phyloP scores from a whole-genome alignment of 53 echinoderm and acorn worm species.

The Luidia sarsii region DNA sequence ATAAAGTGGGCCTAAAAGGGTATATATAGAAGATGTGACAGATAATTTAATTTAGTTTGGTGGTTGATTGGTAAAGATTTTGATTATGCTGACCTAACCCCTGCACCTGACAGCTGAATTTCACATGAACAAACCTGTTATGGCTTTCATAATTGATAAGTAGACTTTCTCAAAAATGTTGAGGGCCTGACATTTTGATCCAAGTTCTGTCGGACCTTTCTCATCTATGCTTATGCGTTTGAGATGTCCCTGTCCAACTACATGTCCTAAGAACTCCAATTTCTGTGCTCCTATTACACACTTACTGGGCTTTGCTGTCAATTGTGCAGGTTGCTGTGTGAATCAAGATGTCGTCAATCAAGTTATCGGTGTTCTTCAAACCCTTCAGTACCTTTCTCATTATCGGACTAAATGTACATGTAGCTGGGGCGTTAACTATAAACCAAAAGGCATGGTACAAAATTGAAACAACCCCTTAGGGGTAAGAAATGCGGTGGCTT shows the following conservation, averaged over 20 bases:
- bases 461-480: slow-evolving; percentile 52
- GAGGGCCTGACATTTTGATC: too few species aligned
- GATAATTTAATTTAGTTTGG: too few species aligned
- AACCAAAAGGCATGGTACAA: slow-evolving; percentile 52
- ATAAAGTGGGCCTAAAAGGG: too few species aligned
- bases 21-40: too few species aligned
- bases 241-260: slow-evolving; percentile 22
- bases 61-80: too few species aligned
- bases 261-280: slow-evolving; percentile 33
- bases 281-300: slow-evolving; percentile 1
- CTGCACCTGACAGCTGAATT: too few species aligned
- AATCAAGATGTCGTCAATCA: slow-evolving; percentile 46
- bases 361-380: slow-evolving; percentile 20
- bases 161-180: too few species aligned
- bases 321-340: slow-evolving; percentile 28
- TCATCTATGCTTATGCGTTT: too few species aligned
- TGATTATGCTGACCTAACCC: too few species aligned
- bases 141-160: too few species aligned
- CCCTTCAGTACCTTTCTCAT: slow-evolving; percentile 42
- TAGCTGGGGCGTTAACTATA: slow-evolving; percentile 52
- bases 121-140: too few species aligned
- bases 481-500: slow-evolving; percentile 40
- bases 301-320: slow-evolving; percentile 44
- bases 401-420: slow-evolving; percentile 48
- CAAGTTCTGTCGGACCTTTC: too few species aligned